These are phyloP conservation scores for Clarias macrocephalus DNA, from an alignment of 2,113 vertebrate genomes.

Conservation along the genomic window DNA sequence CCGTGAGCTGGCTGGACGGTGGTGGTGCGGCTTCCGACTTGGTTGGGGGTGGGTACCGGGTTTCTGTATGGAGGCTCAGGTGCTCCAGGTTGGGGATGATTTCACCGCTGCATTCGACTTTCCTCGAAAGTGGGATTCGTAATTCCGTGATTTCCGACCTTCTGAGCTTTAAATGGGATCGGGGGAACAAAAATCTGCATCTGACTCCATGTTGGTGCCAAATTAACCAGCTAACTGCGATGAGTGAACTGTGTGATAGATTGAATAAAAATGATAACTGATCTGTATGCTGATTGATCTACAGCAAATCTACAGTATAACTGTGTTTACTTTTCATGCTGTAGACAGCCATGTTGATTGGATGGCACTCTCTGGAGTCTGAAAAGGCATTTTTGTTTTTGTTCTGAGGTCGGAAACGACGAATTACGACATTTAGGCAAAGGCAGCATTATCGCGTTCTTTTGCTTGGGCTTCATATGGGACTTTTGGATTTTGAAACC, in stretches of 20 bases:
- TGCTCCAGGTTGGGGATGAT: background rate
- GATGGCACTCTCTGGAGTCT: background rate
- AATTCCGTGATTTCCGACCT: background rate
- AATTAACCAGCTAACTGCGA: background rate
- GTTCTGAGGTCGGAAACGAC: background rate
- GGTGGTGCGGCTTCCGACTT: constrained; percentile 88
- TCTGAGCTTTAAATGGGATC: background rate
- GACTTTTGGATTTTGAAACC: background rate
- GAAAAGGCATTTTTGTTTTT: background rate
- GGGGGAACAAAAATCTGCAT: too few species aligned
- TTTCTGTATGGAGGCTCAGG: constrained; percentile 8
- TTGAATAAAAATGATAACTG: background rate
- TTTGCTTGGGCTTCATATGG: background rate
- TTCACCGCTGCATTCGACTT: constrained; percentile 8
- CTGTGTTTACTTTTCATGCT: background rate
- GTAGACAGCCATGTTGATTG: background rate
- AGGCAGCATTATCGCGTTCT: constrained; percentile 2
- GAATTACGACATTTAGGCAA: background rate
- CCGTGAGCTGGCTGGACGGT: constrained; percentile 85
- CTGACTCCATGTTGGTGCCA: background rate
- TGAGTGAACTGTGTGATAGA: background rate
- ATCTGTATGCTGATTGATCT: background rate
- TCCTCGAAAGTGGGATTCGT: background rate
- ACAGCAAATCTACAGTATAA: background rate
- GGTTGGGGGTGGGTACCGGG: constrained; percentile 92